Conservation (phyloP, 1,140 invertebrate species). For the Drosophila saltans region DNA sequence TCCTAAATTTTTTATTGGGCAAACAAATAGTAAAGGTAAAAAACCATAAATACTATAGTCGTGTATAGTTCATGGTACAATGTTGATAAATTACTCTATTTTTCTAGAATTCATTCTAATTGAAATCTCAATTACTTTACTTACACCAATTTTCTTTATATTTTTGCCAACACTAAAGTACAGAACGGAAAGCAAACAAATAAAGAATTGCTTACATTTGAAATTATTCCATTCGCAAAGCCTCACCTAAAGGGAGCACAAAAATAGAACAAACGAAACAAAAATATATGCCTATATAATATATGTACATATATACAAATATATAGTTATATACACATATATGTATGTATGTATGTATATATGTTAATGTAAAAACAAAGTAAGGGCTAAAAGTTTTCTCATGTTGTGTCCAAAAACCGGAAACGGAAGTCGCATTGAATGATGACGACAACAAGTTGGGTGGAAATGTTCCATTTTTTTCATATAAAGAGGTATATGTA, state of each 20-base stretch:
- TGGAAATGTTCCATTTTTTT: conserved; percentile 46
- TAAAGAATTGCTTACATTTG: conserved; percentile 45
- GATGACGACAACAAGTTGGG: conserved; percentile 53
- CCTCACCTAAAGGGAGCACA: conserved; percentile 16
- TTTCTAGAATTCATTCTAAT: neutral
- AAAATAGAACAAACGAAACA: conserved; percentile 13
- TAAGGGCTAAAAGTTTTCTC: conserved; percentile 71
- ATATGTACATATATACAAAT: neutral
- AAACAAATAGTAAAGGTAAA: too few species aligned
- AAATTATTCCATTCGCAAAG: conserved; percentile 58
- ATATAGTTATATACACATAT: neutral
- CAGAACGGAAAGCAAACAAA: conserved; percentile 31
- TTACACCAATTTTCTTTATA: neutral
- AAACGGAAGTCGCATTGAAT: conserved; percentile 67
- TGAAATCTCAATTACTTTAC: neutral
- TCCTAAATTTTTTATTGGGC: too few species aligned
- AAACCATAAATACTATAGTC: too few species aligned
- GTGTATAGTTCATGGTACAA: too few species aligned
- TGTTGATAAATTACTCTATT: neutral
- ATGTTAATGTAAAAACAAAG: conserved; percentile 42
- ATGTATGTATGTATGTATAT: conserved; percentile 47
- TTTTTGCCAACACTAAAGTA: conserved; percentile 12
- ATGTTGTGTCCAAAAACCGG: conserved; percentile 55
- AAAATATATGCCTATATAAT: conserved; percentile 14
- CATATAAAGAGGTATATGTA: conserved; percentile 23